A percentile compares a stretch with the other conserved stretches of the same genome.
Evolutionary conservation across 1,140 invertebrate genomes (phyloP).

Genomic region (Euglossa dilemma): DNA sequence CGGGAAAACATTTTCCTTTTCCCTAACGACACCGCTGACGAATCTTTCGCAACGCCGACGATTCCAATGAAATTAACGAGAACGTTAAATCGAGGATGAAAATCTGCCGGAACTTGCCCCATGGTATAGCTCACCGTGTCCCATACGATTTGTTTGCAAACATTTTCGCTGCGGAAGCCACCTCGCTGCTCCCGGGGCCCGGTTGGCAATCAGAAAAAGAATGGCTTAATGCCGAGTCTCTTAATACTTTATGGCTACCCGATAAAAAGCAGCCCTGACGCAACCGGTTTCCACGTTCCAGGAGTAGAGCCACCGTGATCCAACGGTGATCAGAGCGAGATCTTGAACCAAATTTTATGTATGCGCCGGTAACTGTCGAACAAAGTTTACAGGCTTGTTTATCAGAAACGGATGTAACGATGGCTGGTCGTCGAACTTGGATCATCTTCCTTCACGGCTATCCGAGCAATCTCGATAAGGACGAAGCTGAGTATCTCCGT

Average conservation of each 20-base stretch:
- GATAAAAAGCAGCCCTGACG: slow-evolving; percentile 49
- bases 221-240: not conserved
- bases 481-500: not conserved
- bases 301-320: slow-evolving; percentile 16
- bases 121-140: no score
- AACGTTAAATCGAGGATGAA: not conserved
- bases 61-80: not conserved
- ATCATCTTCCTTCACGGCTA: not conserved
- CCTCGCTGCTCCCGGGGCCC: no score
- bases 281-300: slow-evolving; percentile 63
- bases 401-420: not conserved
- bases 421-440: slow-evolving; percentile 41
- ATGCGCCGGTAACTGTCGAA: not conserved
- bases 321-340: slow-evolving; percentile 34
- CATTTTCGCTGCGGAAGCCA: not conserved
- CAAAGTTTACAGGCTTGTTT: not conserved
- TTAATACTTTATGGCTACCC: slow-evolving; percentile 16
- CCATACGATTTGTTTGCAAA: not conserved
- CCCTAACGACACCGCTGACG: not conserved
- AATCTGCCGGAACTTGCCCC: not conserved
- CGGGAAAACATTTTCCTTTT: not conserved
- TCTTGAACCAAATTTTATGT: slow-evolving; percentile 48
- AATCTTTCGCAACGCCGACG: not conserved
- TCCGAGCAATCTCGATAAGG: not conserved
- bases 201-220: not conserved